Percentiles rank a stretch among this genome's conserved stretches.
Conservation (phyloP, 2,797 vertebrate species). For the Schizopygopsis pylzovi region DNA sequence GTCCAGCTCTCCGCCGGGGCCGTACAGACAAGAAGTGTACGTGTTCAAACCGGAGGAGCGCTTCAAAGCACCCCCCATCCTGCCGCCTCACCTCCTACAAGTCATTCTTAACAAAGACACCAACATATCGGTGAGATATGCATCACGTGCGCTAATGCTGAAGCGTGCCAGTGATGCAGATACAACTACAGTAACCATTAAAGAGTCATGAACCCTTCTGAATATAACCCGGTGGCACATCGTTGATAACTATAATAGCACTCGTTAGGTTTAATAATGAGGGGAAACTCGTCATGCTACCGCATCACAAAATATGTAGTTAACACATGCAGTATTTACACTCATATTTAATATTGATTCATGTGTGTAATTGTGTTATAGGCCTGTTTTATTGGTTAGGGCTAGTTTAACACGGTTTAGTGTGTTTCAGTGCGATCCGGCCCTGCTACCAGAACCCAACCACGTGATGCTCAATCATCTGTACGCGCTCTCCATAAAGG, state of each 20-base stretch:
- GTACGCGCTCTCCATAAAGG: conserved; percentile 97
- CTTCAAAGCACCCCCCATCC: conserved; percentile 94
- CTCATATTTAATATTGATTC: neutral
- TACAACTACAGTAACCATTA: neutral
- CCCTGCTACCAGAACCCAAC: conserved; percentile 94
- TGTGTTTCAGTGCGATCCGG: conserved; percentile 90
- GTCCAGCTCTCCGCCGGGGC: conserved; percentile 95
- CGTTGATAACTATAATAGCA: neutral
- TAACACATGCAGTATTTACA: neutral
- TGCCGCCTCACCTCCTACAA: conserved; percentile 96
- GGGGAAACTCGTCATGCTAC: neutral
- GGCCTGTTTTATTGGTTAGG: too few relatives aligned
- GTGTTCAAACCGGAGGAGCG: conserved; percentile 91
- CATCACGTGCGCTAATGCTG: neutral
- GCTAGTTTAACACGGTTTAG: neutral
- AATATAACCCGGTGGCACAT: neutral
- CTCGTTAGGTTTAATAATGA: neutral
- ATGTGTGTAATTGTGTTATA: neutral
- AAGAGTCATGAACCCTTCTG: neutral
- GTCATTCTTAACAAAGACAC: conserved; percentile 99
- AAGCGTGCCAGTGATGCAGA: neutral
- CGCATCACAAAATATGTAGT: neutral
- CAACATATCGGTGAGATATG: conserved; percentile 90
- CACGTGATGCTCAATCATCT: conserved; percentile 98
- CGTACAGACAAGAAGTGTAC: conserved; percentile 93